Evolutionary conservation across 2,888 invertebrate genomes (phyloP), one percentile per base, ranked within the genome.

Genomic region (Cantharis nigra): DNA sequence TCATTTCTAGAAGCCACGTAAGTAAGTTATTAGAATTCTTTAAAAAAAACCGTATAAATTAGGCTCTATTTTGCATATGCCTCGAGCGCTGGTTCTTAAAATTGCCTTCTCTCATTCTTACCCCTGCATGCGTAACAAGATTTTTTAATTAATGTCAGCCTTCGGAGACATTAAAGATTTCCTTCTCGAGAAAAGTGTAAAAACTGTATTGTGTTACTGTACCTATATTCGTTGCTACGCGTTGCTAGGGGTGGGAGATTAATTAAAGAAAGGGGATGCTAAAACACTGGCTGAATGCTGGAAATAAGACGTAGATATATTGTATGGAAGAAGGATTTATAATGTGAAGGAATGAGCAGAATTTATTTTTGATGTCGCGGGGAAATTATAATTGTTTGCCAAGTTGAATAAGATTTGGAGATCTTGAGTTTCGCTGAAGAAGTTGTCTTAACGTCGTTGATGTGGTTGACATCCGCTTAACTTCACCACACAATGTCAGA

Each of bases 241-340:
- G 87, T 86, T 87, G 87, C 87, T 84, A 86, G 80, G 85, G 86
- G 85, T 85, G 87, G 87, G 87, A 88, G 88, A 88, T 88, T 88
- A 88, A 88, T 88, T 88, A 88, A 88, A 88, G 88, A 88, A 88
- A 87, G 87, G 87, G 87, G 87, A 87, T 86, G 87, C 87, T 87
- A 87, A 87, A 88, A 88, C 87, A 87, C 86, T 85, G 87, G 85
- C 85, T 83, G 86, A 87, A 87, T 87, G 85, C 86, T 86, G 85
- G 86, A 86, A 87, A 87, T 87, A 87, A 87, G 87, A 88, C 87
- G 87, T 87, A 86, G 87, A 88, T 88, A 87, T 87, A 88, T 88
- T 87, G 87, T 87, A 87, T 86, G 86, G 85, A 86, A 86, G 87
- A 88, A 88, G 87, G 87, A 87, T 88, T 88, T 88, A 87, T 87